phyloP scores from a whole-genome alignment of 1,140 invertebrate genomes.

The Sycobia sp. region DNA sequence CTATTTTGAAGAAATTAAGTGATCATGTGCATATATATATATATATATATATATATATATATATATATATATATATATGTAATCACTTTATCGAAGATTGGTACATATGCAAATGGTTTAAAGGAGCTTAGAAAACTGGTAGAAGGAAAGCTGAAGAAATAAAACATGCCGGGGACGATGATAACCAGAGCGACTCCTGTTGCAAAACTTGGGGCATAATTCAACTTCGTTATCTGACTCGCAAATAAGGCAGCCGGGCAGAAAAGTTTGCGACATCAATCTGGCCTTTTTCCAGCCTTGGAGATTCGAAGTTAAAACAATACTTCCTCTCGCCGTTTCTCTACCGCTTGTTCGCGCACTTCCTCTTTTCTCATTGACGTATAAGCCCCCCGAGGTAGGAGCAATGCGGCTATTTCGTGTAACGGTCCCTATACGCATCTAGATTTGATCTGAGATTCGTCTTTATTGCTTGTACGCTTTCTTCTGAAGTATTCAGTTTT shows the following conservation, averaged over 20 bases:
- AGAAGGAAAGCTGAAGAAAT: conserved; percentile 37
- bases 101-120: no score
- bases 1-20: no score
- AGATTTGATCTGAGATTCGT: no score
- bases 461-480: no score
- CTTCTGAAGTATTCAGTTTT: no score
- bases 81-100: neutral
- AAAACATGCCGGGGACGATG: conserved; percentile 41
- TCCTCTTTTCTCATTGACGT: conserved; percentile 61
- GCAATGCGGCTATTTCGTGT: neutral
- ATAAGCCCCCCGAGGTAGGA: conserved; percentile 55
- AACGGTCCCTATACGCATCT: neutral
- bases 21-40: no score
- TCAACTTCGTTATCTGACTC: conserved; percentile 64
- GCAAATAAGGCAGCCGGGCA: conserved; percentile 60
- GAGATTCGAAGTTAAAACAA: conserved; percentile 64
- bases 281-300: conserved; percentile 48
- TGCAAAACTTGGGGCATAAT: conserved; percentile 59
- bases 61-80: no score
- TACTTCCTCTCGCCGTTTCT: conserved; percentile 47
- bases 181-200: conserved; percentile 37
- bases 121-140: no score
- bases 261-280: conserved; percentile 64
- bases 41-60: no score
- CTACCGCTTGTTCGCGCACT: conserved; percentile 35